Evolutionary conservation across 1,140 invertebrate genomes (phyloP).

Genomic region (Gonioctena quinquepunctata): DNA sequence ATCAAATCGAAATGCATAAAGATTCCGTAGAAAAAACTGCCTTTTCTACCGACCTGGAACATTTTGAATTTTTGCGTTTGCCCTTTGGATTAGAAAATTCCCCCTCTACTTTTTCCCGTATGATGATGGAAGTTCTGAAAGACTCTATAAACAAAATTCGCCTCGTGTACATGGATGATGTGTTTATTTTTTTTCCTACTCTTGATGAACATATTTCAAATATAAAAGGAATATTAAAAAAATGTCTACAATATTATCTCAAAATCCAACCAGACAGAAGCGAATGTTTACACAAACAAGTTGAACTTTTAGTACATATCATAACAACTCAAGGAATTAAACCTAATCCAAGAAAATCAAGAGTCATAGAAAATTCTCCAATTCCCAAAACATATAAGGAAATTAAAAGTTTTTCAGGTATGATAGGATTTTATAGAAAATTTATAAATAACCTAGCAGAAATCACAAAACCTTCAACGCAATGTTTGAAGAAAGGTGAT

Average conservation of each 20-base stretch:
- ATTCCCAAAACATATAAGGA: background rate
- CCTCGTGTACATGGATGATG: background rate
- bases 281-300: background rate
- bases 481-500: background rate
- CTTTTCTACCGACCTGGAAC: background rate
- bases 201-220: background rate
- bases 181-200: background rate
- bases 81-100: background rate
- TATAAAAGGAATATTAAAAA: background rate
- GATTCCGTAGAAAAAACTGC: background rate
- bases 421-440: background rate
- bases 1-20: background rate
- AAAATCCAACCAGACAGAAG: background rate
- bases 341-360: background rate
- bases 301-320: background rate
- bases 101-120: background rate
- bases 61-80: background rate
- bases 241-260: background rate
- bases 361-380: background rate
- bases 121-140: no score
- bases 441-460: background rate
- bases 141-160: background rate
- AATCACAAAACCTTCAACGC: background rate
- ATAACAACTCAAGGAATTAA: background rate
- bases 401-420: background rate